Base-by-base conservation (phyloP, 2,888 invertebrate genomes). In the Megastigmus dorsalis region DNA sequence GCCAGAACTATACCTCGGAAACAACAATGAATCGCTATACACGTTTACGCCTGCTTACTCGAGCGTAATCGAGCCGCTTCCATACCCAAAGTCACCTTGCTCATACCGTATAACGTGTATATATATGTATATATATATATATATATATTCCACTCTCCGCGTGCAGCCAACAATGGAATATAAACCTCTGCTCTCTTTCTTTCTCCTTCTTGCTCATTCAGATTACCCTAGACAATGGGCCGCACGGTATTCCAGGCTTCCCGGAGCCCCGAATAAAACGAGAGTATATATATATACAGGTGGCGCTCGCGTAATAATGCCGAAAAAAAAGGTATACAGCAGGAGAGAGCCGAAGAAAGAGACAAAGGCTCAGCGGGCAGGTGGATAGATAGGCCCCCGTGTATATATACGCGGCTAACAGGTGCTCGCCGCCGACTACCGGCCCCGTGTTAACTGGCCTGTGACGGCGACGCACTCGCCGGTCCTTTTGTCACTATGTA, bases 51-150 rank as follows among this genome's bases (percentile, higher is more conserved):
- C 18, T 62, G 57, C 73, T 78, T 72, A 41, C 60, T 68, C 55
- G 10, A 60, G 74, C 72, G 77, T 60, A 71, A 73, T 57, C 65
- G 65, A 76, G 67, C 48, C 71, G 33, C 65, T 50, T 9, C 30
- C 41, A n/a, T n/a, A n/a, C n/a, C n/a, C n/a, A n/a, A 9, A 33
- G 52, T 28, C 60, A 70, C 48, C 70, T 55, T 60, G 28, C 54
- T 20, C 10, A 23, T 38, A 23, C 4, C 9, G 33, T 55, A 33
- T 20, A 18, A n/a, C n/a, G n/a, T n/a, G n/a, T n/a, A n/a, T n/a
- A n/a, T n/a, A n/a, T n/a, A n/a, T n/a, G n/a, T n/a, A n/a, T n/a
- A n/a, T n/a, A n/a, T n/a, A n/a, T n/a, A n/a, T n/a, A n/a, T n/a
- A n/a, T n/a, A n/a, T n/a, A n/a, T n/a, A n/a, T n/a, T n/a, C n/a